Base-by-base conservation (phyloP, 2,797 vertebrate genomes). In the Phoebastria nigripes region DNA sequence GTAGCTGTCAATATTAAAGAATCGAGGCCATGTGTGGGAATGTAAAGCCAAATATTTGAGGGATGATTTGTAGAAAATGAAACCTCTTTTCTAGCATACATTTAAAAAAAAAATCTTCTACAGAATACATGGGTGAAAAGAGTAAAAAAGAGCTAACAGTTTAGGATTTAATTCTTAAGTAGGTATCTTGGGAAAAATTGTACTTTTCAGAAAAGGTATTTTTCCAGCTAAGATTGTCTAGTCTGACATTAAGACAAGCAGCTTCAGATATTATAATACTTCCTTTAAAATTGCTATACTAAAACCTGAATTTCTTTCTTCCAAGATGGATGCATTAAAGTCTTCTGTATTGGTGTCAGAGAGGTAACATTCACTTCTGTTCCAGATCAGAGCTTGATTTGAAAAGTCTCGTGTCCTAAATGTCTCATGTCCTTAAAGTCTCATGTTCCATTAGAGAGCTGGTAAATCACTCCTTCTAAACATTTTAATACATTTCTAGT, bases 391-490 rank as follows among this genome's bases (percentile, higher is more conserved):
- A 65, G 54, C 51, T 66, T 74, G 51, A 78, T 65, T 80, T 65
- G 24, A 70, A 61, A 77, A 88, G 18, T 42, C 56, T 84, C 31
- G 58, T 44, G 35, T 59, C 56, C 56, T 59, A 59, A 59, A 37
- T 12, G 10, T 35, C n/a, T 58, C 15, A 35, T 59, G 56, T 58
- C 56, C 56, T 58, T 58, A 49, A 77, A 88, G 16, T 35, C 56
- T 84, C n/a, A 73, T 44, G 33, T 83, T 94, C 82, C 66, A 79
- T 90, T 90, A 90, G 35, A 86, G 62, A 91, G 54, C 46, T 79
- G 65, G 70, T 86, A 94, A 91, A 95, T 91, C 87, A 86, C 19
- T 74, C 63, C 39, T 84, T 65, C 61, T 81, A 90, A 96, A 76
- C 77, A 88, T 59, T 88, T 90, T 78, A 93, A 66, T 88, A 47